Base-by-base conservation (phyloP, 1,140 invertebrate species). In the Drosophila pruinosa region DNA sequence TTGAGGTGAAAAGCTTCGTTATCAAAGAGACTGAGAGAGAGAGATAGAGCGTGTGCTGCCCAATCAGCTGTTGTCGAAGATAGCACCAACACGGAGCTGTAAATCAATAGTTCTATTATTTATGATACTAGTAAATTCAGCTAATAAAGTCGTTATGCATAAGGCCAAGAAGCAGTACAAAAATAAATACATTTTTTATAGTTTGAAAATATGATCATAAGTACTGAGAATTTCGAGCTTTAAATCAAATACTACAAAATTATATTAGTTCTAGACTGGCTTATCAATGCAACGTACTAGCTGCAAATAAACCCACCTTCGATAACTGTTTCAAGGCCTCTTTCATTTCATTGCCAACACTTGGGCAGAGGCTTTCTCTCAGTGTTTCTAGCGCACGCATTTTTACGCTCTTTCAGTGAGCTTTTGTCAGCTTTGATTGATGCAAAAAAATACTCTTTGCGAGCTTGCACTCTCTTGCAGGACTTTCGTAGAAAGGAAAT, bases 1-100 rank as follows among this genome's bases (percentile, higher is more conserved):
- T 78, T 4, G 57, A 77, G 80, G 80, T 86, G 81, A 65, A 85
- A 85, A 85, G 81, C 81, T 85, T 41, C 0, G 0, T 3, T 6
- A 14, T 34, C 36, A 61, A 70, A 79, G 64, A 61, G 50, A 57
- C 17, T 2, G 5, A 67, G 19, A 54, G 22, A 39, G 61, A 8
- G 28, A 14, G 57, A 21, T 6, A 19, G 31, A 34, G 15, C 31
- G 50, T 10, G 53, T 14, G 28, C 12, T 14, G 62, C 38, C 26
- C 12, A 39, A 70, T 76, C 80, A 85, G 81, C 80, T 85, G 80
- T 80, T 76, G 39, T 31, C 41, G 10, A 47, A 45, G 43, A 43
- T 43, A 67, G 64, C 10, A 56, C 14, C 19, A 17, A 62, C 53
- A 43, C 28, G 47, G 47, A 22, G 45, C 59, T 39, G 14, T 62